Evolutionary conservation across 2,113 vertebrate genomes (phyloP).

Genomic region (Caretta caretta): DNA sequence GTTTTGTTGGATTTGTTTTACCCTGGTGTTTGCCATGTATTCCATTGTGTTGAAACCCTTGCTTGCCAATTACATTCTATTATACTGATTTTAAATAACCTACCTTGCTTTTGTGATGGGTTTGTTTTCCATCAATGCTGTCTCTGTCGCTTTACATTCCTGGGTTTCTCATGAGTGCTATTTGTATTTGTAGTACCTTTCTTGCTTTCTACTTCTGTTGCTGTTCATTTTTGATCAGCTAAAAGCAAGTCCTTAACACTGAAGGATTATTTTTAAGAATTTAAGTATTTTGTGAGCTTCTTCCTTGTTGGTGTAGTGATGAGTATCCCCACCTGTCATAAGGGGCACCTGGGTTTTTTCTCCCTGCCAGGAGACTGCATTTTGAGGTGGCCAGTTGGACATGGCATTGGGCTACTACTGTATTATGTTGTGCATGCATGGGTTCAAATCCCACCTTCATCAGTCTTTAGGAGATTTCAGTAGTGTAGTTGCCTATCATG

Average conservation of each 20-base stretch:
- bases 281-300: background rate
- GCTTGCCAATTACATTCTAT: background rate
- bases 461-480: background rate
- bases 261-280: background rate
- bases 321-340: background rate
- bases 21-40: rapidly evolving
- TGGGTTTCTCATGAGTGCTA: rapidly evolving
- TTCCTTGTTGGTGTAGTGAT: background rate
- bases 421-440: background rate
- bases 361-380: background rate
- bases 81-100: background rate
- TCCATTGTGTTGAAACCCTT: rapidly evolving
- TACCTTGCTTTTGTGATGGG: rapidly evolving
- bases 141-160: rapidly evolving
- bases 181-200: background rate
- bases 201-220: no score
- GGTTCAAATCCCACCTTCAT: background rate
- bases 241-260: background rate
- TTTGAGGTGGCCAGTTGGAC: background rate
- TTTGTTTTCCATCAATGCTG: rapidly evolving
- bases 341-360: background rate
- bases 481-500: background rate
- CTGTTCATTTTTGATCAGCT: background rate
- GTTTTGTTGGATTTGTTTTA: background rate
- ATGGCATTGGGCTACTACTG: background rate